Conservation (phyloP, 2,888 invertebrate species). For the Carpatolechia fugitivella region DNA sequence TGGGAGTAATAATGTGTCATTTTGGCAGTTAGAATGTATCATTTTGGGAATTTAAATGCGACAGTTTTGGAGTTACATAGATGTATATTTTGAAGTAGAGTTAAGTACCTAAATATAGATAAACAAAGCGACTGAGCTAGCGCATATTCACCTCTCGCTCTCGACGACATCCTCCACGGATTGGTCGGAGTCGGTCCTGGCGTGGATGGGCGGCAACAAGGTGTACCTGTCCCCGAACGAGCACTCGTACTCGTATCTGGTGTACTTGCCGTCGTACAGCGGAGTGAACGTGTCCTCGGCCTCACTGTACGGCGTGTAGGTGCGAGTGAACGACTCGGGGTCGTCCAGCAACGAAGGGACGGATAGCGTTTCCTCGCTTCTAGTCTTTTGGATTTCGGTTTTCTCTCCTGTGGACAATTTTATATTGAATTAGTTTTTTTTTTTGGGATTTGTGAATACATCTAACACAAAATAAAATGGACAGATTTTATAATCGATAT, state of each 20-base stretch:
- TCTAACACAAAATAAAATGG: neutral
- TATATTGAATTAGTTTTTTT: neutral
- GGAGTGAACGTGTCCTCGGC: constrained; percentile 46
- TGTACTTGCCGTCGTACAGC: constrained; percentile 51
- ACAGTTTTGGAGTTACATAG: too few species aligned
- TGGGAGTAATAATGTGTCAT: too few species aligned
- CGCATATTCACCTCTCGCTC: constrained; percentile 26
- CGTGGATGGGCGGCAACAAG: constrained; percentile 51
- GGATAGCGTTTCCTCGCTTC: constrained; percentile 66
- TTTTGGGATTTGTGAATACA: neutral
- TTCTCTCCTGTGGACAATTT: constrained; percentile 38
- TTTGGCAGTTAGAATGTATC: too few species aligned
- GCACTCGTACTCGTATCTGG: constrained; percentile 57
- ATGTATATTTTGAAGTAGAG: too few species aligned
- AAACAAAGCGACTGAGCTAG: too few species aligned
- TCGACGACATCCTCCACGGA: constrained; percentile 36
- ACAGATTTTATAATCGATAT: too few species aligned
- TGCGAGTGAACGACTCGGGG: constrained; percentile 26
- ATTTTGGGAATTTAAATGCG: too few species aligned
- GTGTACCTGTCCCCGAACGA: constrained; percentile 53
- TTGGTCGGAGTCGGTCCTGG: constrained; percentile 34
- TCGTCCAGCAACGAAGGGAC: constrained; percentile 53
- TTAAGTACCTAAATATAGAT: too few species aligned
- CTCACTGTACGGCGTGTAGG: constrained; percentile 40
- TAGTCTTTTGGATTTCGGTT: constrained; percentile 65